A percentile compares a stretch with the other conserved stretches of the same genome.
These are phyloP conservation scores for Ceyx melanurus DNA, from an alignment of 2,113 vertebrate genomes.

Conservation along the genomic window DNA sequence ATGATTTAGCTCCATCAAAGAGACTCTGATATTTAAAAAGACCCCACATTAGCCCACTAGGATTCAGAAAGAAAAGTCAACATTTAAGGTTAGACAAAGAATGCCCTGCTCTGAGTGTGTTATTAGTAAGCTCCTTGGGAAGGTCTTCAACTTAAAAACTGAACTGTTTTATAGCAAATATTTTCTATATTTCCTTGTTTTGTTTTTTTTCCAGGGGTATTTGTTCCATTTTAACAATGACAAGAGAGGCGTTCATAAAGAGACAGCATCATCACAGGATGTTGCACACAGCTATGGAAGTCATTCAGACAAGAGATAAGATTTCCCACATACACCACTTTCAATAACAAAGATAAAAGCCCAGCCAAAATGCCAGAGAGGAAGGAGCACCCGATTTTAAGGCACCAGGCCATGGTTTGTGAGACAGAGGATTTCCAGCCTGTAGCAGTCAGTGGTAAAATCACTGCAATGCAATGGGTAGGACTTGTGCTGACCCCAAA, in stretches of 20 bases:
- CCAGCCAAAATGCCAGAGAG: not conserved
- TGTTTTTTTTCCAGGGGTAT: slow-evolving; percentile 44
- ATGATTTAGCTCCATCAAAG: not conserved
- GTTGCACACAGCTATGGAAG: slow-evolving; percentile 36
- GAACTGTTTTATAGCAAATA: not conserved
- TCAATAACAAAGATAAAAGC: not conserved
- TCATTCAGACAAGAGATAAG: slow-evolving; percentile 50
- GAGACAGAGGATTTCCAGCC: not conserved
- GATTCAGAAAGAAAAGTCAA: slow-evolving; percentile 20
- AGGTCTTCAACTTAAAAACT: slow-evolving; percentile 7
- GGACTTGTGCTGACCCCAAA: not conserved
- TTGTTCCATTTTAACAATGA: slow-evolving; percentile 52
- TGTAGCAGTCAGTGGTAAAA: not conserved
- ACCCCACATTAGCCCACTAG: not conserved
- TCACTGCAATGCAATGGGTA: not conserved
- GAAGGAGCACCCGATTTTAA: not conserved
- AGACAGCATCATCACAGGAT: slow-evolving; percentile 41
- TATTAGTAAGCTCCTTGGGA: not conserved
- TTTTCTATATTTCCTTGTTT: slow-evolving; percentile 58
- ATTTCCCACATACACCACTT: slow-evolving; percentile 25
- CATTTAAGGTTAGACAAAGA: not conserved
- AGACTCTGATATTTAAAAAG: not conserved
- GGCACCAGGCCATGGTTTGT: not conserved
- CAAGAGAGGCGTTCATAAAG: not conserved
- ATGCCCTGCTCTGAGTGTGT: not conserved